Conservation (phyloP, 2,797 vertebrate species). For the Gouania willdenowi region DNA sequence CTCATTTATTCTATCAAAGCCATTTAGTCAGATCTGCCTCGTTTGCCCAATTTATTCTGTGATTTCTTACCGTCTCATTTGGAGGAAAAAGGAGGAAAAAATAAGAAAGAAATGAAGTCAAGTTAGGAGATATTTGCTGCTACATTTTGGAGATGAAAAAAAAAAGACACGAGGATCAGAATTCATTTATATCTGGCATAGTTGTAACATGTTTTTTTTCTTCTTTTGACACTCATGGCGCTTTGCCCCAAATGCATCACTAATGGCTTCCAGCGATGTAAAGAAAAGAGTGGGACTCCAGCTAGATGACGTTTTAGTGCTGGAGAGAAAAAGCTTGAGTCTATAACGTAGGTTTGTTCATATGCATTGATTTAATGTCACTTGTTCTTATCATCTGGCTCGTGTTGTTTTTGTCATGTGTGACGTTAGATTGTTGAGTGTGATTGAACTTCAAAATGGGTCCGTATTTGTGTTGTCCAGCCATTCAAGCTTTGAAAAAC, state of each 20-base stretch:
- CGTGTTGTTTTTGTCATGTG: no score
- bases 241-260: conserved; percentile 38
- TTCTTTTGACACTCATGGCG: conserved; percentile 14
- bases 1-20: conserved; percentile 58
- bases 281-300: conserved; percentile 18
- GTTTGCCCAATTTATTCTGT: conserved; percentile 51
- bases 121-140: conserved; percentile 29
- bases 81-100: not conserved
- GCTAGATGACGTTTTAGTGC: no score
- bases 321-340: no score
- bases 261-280: conserved; percentile 24
- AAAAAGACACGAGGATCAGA: conserved; percentile 27
- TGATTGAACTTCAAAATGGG: no score
- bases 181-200: conserved; percentile 19
- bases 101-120: conserved; percentile 10
- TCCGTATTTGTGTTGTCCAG: no score
- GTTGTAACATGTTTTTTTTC: conserved; percentile 12
- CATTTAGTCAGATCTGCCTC: conserved; percentile 49
- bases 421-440: no score
- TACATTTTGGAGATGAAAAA: conserved; percentile 36
- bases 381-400: no score
- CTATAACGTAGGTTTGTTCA: no score
- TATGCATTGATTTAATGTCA: no score
- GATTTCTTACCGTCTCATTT: conserved; percentile 40
- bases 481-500: no score